phyloP scores from a whole-genome alignment of 2,888 invertebrate genomes.

The Galeruca laticollis region DNA sequence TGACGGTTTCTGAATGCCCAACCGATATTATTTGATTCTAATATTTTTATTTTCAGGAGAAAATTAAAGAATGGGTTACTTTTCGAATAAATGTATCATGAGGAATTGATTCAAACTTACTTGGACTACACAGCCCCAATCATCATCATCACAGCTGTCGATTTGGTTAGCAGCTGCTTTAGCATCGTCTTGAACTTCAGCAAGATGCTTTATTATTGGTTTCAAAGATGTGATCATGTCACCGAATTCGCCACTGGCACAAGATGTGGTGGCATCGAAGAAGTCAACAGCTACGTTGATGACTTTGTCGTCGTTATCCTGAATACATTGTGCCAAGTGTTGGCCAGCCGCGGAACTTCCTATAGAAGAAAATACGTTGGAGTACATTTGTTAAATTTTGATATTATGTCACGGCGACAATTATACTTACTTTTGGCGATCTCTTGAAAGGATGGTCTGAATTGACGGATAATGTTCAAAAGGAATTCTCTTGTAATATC shows the following conservation, averaged over 20 bases:
- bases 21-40: no score
- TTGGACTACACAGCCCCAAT: background rate
- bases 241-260: background rate
- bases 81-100: background rate
- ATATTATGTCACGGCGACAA: background rate
- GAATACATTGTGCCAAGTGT: conserved; percentile 14
- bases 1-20: no score
- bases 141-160: conserved; percentile 16
- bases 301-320: background rate
- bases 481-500: background rate
- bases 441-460: background rate
- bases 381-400: no score
- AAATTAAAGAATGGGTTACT: background rate
- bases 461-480: background rate
- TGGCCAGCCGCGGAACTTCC: conserved; percentile 6
- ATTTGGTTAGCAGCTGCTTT: conserved; percentile 25
- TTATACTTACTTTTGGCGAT: conserved; percentile 3
- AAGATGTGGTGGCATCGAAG: background rate
- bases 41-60: background rate
- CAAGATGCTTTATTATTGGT: conserved; percentile 17
- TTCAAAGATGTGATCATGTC: background rate
- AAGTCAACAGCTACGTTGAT: background rate
- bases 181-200: conserved; percentile 14
- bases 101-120: conserved; percentile 5
- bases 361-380: background rate